Conservation (phyloP, 92 coral and sea anemone species). For the Porites rus region DNA sequence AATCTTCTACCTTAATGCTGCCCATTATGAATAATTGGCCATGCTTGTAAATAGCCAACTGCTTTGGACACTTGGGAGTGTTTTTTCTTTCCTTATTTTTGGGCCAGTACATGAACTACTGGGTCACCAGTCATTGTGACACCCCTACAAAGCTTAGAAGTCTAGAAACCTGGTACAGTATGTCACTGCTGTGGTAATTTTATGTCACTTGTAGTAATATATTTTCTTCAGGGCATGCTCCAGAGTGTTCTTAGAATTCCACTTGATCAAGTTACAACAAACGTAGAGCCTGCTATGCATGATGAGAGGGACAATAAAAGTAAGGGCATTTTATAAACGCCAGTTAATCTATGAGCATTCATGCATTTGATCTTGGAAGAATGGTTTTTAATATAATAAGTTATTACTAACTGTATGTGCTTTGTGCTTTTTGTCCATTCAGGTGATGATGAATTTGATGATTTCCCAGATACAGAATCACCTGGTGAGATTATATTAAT, state of each 20-base stretch:
- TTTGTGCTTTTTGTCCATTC: background rate
- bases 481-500: slow-evolving; percentile 29
- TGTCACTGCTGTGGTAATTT: too few relatives aligned
- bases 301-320: slow-evolving; percentile 45
- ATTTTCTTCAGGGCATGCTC: slow-evolving; percentile 69
- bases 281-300: slow-evolving; percentile 1
- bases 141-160: too few relatives aligned
- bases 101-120: too few relatives aligned
- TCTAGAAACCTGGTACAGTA: too few relatives aligned
- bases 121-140: too few relatives aligned
- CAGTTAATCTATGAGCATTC: too few relatives aligned
- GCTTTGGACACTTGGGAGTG: background rate
- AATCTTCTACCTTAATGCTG: background rate
- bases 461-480: slow-evolving; percentile 63
- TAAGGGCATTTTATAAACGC: background rate
- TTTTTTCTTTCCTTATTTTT: background rate
- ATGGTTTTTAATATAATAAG: background rate
- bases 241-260: slow-evolving; percentile 86
- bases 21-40: background rate
- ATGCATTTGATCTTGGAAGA: background rate
- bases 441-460: slow-evolving; percentile 94
- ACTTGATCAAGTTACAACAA: slow-evolving; percentile 73
- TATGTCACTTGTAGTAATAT: background rate
- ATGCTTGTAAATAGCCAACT: background rate
- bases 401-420: background rate